Evolutionary conservation across 2,113 vertebrate genomes (phyloP), one percentile per base, ranked within the genome.

Genomic region (Catharus bicknelli): DNA sequence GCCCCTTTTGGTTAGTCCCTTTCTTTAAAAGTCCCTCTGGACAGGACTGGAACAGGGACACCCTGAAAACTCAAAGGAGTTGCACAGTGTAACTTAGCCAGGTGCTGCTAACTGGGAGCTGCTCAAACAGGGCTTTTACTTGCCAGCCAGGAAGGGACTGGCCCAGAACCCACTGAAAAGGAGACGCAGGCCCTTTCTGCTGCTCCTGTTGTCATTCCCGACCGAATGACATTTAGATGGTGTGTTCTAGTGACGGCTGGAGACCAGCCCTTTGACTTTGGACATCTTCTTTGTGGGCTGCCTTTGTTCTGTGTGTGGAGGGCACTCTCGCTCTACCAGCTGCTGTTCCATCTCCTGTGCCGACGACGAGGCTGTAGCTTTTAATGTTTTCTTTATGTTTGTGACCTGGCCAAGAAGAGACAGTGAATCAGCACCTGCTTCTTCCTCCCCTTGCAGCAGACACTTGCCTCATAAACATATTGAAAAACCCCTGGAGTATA

Each of bases 241-340:
- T 68, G 80, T 19, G 95, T 96, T 96, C 97, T 98, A 98, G 97
- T 98, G 98, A 94, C 98, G 98, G 97, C 98, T 98, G 95, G 98
- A 98, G 80, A 98, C 98, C 95, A 98, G 97, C 96, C 98, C 98
- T 97, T 98, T 98, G 96, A 98, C 98, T 97, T 98, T 98, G 96
- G 98, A 98, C 96, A 98, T 97, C 97, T 98, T 98, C 97, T 98
- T 98, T 95, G 97, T 97, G 90, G 98, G 97, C 90, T 98, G 98
- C 94, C 98, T 97, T 96, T 98, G 98, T 95, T 98, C 98, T 30
- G 97, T 79, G 25, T 98, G 97, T 45, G 97, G 96, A 43, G 97
- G 97, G 50, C 97, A 97, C 83, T 98, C 98, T 89, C 97, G 97
- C 73, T 98, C 98, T 23, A 96, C 96, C 93, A 98, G 90, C 92